A percentile compares a stretch with the other conserved stretches of the same genome.
phyloP scores from a whole-genome alignment of 2,888 invertebrate genomes.

The Meghimatium bilineatum region DNA sequence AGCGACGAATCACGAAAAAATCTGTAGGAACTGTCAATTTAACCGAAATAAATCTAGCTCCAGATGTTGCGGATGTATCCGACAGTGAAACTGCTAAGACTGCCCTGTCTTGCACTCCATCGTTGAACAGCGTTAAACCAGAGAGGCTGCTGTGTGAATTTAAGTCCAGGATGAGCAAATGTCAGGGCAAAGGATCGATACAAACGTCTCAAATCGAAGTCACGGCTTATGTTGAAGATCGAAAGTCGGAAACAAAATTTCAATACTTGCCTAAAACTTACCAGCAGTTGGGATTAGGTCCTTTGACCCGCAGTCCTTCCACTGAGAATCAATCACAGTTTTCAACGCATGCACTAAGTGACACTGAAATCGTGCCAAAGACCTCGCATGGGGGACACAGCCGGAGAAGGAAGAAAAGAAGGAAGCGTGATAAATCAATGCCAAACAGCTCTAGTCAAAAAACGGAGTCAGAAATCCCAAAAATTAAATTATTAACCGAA shows the following conservation, averaged over 20 bases:
- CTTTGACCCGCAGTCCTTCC: constrained; percentile 19
- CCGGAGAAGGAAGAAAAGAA: not conserved
- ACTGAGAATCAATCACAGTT: constrained; percentile 21
- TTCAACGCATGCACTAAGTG: not conserved
- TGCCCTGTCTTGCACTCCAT: not conserved
- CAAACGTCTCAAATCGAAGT: constrained; percentile 8
- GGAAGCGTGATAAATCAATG: not conserved
- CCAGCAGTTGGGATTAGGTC: constrained; percentile 29
- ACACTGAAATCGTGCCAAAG: constrained; percentile 6
- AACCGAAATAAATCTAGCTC: not conserved
- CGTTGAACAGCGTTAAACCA: too few relatives aligned
- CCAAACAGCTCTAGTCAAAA: not conserved
- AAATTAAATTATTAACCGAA: not conserved
- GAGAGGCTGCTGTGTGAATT: not conserved
- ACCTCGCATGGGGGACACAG: not conserved
- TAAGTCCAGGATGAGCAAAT: constrained; percentile 1
- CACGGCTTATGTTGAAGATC: constrained; percentile 29
- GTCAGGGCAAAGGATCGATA: constrained; percentile 3
- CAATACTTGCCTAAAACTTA: constrained; percentile 19
- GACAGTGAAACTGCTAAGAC: not conserved
- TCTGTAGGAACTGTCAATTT: not conserved
- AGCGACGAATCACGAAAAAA: not conserved
- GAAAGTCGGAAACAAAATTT: not conserved
- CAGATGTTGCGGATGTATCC: not conserved
- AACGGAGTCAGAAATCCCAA: not conserved